These are phyloP conservation scores for Pristionchus exspectatus DNA, from an alignment of 2,888 invertebrate species.

Conservation along the genomic window DNA sequence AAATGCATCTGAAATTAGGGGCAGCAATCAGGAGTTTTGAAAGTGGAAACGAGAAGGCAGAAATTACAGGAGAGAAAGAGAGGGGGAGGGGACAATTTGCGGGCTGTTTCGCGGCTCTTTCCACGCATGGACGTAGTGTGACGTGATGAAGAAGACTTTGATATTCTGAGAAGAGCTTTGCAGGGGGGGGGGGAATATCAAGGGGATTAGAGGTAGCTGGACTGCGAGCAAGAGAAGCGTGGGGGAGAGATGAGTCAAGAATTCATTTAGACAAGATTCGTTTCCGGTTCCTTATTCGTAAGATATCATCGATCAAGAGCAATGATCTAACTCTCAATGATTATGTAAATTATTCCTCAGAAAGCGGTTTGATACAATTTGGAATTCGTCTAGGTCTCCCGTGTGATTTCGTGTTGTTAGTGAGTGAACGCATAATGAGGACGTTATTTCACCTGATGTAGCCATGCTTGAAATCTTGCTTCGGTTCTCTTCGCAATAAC, in stretches of 20 bases:
- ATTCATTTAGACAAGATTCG: background rate
- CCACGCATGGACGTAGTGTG: background rate
- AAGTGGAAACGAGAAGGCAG: background rate
- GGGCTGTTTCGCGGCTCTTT: background rate
- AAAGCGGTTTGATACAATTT: no score
- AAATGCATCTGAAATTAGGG: conserved; percentile 25
- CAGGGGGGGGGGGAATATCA: background rate
- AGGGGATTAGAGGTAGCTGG: background rate
- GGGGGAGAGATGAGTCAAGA: background rate
- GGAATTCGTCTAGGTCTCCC: no score
- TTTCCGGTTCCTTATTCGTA: background rate
- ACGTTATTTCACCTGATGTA: background rate
- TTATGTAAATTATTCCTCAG: no score
- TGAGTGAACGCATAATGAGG: no score
- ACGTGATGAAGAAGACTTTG: conserved; percentile 20
- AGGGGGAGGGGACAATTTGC: background rate
- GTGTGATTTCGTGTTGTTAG: no score
- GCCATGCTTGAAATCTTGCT: background rate
- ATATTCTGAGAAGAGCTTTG: background rate
- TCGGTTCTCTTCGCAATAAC: background rate
- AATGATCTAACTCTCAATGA: no score
- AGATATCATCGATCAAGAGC: background rate
- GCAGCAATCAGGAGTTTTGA: conserved; percentile 21
- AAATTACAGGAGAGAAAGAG: conserved; percentile 13
- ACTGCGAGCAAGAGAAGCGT: background rate